A percentile compares a stretch with the other conserved stretches of the same genome.
phyloP scores from a whole-genome alignment of 64 coral and sea anemone genomes.

The Cladopsammia gracilis region DNA sequence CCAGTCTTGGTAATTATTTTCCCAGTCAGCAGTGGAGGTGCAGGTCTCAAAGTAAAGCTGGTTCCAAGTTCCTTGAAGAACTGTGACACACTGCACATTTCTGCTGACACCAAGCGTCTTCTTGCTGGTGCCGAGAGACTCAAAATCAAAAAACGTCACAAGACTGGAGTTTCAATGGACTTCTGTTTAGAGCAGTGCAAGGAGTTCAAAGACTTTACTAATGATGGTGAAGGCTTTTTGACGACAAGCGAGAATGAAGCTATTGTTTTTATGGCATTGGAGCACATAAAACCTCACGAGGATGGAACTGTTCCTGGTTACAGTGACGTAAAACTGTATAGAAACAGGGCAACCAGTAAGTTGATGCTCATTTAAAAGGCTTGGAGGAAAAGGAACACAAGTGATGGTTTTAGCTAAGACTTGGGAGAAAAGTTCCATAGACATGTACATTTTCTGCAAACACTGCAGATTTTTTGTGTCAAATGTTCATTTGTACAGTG shows the following conservation, averaged over 20 bases:
- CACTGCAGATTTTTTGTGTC: too few species aligned
- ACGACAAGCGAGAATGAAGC: slow-evolving; percentile 68
- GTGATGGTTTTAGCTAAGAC: too few species aligned
- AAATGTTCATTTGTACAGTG: too few species aligned
- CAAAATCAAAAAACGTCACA: slow-evolving; percentile 82
- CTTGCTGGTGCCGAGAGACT: slow-evolving; percentile 90
- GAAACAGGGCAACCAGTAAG: slow-evolving; percentile 87
- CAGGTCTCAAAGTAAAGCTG: slow-evolving; percentile 75
- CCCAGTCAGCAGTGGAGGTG: slow-evolving; percentile 76
- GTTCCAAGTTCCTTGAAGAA: slow-evolving; percentile 85
- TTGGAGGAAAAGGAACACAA: too few species aligned
- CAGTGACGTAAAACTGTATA: slow-evolving; percentile 82
- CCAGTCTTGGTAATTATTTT: neutral
- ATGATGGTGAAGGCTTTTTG: slow-evolving; percentile 80
- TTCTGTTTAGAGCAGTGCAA: slow-evolving; percentile 71
- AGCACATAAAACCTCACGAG: slow-evolving; percentile 67
- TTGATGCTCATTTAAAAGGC: neutral
- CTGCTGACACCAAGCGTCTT: slow-evolving; percentile 71
- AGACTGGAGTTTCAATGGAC: slow-evolving; percentile 74
- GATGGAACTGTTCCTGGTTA: slow-evolving; percentile 90
- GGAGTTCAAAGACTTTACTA: slow-evolving; percentile 79
- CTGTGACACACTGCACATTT: slow-evolving; percentile 91
- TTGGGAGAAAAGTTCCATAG: too few species aligned
- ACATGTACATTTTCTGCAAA: too few species aligned
- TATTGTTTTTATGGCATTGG: slow-evolving; percentile 76